Percentiles rank a stretch among this genome's conserved stretches.
These are phyloP conservation scores for Polyploca ridens DNA, from an alignment of 2,888 invertebrate genomes.

Conservation along the genomic window DNA sequence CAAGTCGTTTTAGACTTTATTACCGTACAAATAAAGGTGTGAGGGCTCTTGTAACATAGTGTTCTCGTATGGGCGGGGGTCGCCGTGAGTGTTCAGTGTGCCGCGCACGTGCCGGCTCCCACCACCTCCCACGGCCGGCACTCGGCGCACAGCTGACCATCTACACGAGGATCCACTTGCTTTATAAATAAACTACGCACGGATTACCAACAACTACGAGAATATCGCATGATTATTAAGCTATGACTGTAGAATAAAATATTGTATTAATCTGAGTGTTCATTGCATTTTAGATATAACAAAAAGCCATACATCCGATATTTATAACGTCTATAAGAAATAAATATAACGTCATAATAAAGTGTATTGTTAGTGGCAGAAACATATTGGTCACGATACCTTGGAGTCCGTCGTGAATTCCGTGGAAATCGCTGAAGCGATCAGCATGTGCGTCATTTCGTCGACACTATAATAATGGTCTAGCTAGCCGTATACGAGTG, in stretches of 20 bases:
- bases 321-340: neutral
- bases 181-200: neutral
- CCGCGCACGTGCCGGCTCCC: conserved; percentile 9
- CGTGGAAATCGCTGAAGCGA: neutral
- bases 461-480: neutral
- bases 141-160: neutral
- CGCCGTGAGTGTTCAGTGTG: conserved; percentile 6
- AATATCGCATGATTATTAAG: too few relatives aligned
- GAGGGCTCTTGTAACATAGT: neutral
- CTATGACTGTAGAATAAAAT: too few relatives aligned
- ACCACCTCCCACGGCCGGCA: neutral
- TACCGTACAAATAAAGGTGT: neutral
- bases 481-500: neutral
- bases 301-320: too few relatives aligned
- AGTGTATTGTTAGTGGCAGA: neutral
- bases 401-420: neutral
- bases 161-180: neutral
- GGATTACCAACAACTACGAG: neutral
- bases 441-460: neutral
- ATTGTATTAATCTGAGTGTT: too few relatives aligned
- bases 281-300: too few relatives aligned
- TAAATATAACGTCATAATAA: neutral
- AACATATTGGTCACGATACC: neutral
- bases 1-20: neutral
- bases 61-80: neutral